Evolutionary conservation across 2,888 invertebrate species (phyloP), one percentile per base, ranked within the genome.

Genomic region (Drosophila setosimentum): DNA sequence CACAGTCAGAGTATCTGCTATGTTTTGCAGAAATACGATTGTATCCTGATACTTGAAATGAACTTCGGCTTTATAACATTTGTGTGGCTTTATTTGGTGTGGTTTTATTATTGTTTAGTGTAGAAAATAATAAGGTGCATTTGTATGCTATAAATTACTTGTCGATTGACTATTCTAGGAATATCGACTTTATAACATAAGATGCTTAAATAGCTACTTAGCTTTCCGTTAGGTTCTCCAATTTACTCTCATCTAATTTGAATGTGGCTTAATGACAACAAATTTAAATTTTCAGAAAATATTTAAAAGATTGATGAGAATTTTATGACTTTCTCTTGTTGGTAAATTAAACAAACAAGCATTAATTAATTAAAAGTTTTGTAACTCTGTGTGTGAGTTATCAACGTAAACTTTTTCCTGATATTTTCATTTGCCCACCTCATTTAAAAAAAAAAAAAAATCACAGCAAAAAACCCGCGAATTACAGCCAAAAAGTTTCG

Each of bases 361-460:
- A 73, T 69, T 73, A 83, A 74, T 77, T 83, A 82, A 83, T 79
- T 83, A 81, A 84, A 81, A 84, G 27, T 74, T 68, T 61, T 33
- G 11, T 30, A 55, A 45, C 69, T 45, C 18, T n/a, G 33, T 65
- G 62, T 60, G 42, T 69, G 51, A 55, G 59, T 50, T 51, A 29
- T 37, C 32, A 33, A 68, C 64, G 55, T n/a, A 48, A 72, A 74
- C 67, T 77, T 59, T 76, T 64, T 55, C 57, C 45, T 53, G 57
- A 59, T 78, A 60, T 68, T 75, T 37, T 48, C 63, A 66, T 66
- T 66, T 66, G 68, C 53, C 53, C 54, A 63, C 70, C 63, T 72
- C 68, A 55, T 61, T 72, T 58, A 51, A 59, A 40, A 10, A 40
- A 45, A 10, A 40, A 45, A 45, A 1, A 42, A 7, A 18, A 77